Percentiles rank a stretch among this genome's conserved stretches.
phyloP scores from a whole-genome alignment of 1,140 invertebrate species.

The Dinoponera quadriceps region DNA sequence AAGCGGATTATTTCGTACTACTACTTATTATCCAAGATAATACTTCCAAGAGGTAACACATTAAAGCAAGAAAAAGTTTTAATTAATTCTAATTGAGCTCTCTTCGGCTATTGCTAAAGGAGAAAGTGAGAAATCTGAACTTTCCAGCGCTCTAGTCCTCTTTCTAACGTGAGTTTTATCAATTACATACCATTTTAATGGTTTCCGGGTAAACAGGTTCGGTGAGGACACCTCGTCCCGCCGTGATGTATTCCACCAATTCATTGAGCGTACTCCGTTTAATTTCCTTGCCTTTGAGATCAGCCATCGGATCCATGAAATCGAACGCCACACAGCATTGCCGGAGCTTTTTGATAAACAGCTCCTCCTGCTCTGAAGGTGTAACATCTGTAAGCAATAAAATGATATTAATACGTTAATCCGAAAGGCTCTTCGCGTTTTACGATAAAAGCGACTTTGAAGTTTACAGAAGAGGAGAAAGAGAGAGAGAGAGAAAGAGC shows the following conservation, averaged over 20 bases:
- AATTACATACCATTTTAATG: constrained; percentile 95
- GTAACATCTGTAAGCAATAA: constrained; percentile 93
- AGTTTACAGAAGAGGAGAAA: background rate
- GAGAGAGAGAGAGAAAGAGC: no score
- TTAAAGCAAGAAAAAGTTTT: constrained; percentile 6
- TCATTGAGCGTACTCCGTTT: constrained; percentile 99
- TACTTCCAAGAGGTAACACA: background rate
- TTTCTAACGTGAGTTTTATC: background rate
- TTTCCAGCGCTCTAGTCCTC: background rate
- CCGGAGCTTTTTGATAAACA: constrained; percentile 98
- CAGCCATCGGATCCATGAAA: constrained; percentile 99
- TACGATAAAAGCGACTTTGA: background rate
- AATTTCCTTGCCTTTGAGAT: constrained; percentile 99
- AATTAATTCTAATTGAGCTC: background rate
- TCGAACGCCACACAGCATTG: constrained; percentile 99
- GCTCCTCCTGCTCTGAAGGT: constrained; percentile 96
- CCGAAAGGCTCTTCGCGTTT: background rate
- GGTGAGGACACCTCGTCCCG: constrained; percentile 97
- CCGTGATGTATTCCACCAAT: constrained; percentile 98
- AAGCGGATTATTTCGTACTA: no score
- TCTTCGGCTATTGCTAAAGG: background rate
- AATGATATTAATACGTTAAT: constrained; percentile 12
- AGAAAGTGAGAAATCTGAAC: background rate
- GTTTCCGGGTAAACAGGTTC: constrained; percentile 99
- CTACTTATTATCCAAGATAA: no score